Conservation (phyloP, 2,888 invertebrate species). For the Acanthosepion lycidas region DNA sequence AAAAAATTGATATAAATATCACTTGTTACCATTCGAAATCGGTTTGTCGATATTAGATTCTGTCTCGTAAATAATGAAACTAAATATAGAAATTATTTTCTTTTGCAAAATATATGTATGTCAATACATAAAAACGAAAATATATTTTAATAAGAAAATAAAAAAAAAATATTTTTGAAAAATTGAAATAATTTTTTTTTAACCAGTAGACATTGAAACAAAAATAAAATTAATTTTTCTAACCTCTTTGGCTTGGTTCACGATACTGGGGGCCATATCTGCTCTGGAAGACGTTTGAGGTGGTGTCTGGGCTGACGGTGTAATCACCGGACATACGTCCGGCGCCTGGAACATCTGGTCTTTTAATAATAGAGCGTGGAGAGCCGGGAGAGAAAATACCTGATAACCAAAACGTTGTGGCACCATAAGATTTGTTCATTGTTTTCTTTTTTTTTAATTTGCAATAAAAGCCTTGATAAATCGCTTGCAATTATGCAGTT, state of each 20-base stretch:
- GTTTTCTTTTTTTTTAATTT: no score
- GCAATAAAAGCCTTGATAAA: no score
- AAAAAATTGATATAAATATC: no score
- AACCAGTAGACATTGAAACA: not conserved
- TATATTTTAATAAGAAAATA: not conserved
- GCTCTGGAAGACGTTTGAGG: not conserved
- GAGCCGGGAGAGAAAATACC: not conserved
- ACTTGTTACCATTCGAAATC: no score
- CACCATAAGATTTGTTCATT: not conserved
- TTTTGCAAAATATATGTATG: not conserved
- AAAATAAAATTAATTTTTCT: not conserved
- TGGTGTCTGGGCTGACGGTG: not conserved
- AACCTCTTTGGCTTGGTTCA: not conserved
- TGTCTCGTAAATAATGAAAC: no score
- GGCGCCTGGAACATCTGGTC: not conserved
- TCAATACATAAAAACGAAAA: not conserved
- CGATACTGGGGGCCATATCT: not conserved
- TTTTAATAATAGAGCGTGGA: not conserved
- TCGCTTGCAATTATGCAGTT: no score
- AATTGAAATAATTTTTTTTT: not conserved
- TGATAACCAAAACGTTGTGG: not conserved
- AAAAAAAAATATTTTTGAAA: not conserved
- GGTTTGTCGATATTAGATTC: no score
- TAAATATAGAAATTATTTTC: not conserved
- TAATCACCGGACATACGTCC: not conserved